Percentiles rank a stretch among this genome's conserved stretches.
phyloP scores from a whole-genome alignment of 2,888 invertebrate species.

The Xestia xanthographa region DNA sequence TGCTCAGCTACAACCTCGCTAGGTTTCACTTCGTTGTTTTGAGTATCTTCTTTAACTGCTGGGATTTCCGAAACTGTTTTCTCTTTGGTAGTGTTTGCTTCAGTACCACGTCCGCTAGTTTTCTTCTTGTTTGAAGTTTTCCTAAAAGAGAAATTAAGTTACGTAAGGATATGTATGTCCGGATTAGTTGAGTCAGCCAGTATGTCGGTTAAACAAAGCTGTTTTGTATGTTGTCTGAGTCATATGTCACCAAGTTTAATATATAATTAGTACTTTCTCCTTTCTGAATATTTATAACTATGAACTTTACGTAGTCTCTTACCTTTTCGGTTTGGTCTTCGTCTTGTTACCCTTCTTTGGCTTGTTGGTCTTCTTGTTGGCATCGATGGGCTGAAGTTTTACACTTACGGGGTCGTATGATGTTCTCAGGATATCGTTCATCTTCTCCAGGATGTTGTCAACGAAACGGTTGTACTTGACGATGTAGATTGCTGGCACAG shows the following conservation, averaged over 20 bases:
- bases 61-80: conserved; percentile 72
- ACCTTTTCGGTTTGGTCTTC: conserved; percentile 84
- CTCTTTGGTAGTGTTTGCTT: conserved; percentile 72
- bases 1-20: conserved; percentile 64
- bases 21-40: conserved; percentile 70
- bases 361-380: conserved; percentile 89
- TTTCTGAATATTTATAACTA: conserved; percentile 7
- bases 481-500: conserved; percentile 93
- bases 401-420: conserved; percentile 97
- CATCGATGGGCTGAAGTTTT: conserved; percentile 91
- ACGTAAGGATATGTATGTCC: conserved; percentile 41
- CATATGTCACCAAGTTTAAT: conserved; percentile 23
- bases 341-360: conserved; percentile 86
- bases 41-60: conserved; percentile 74
- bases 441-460: conserved; percentile 95
- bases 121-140: conserved; percentile 85
- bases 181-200: conserved; percentile 30
- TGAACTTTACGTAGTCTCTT: conserved; percentile 51
- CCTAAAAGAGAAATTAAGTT: conserved; percentile 72
- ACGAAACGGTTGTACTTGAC: conserved; percentile 96
- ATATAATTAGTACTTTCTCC: conserved; percentile 43
- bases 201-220: conserved; percentile 23
- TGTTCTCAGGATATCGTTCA: conserved; percentile 94
- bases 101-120: conserved; percentile 80
- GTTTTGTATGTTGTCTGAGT: background rate